Evolutionary conservation across 2,888 invertebrate genomes (phyloP), one percentile per base, ranked within the genome.

Genomic region (Pristionchus exspectatus): DNA sequence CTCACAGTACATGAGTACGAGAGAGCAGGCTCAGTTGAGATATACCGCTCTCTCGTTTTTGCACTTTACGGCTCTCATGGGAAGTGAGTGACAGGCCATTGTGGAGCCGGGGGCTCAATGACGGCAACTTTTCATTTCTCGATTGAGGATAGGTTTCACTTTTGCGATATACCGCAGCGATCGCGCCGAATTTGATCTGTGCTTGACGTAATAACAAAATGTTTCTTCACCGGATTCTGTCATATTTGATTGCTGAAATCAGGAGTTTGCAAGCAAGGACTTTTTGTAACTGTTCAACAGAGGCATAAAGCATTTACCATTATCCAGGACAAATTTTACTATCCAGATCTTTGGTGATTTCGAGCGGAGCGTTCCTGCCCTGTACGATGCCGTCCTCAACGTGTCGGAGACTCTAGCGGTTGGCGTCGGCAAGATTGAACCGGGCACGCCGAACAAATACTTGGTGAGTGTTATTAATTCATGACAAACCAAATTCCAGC

Each of bases 301-400:
- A n/a, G n/a, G n/a, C n/a, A n/a, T n/a, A n/a, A n/a, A n/a, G n/a
- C n/a, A n/a, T n/a, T n/a, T n/a, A n/a, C n/a, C n/a, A n/a, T n/a
- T n/a, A n/a, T n/a, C n/a, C n/a, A n/a, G n/a, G n/a, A n/a, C n/a
- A 12, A 9, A n/a, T 24, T 66, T 1, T 24, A 30, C 2, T 27
- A 44, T 89, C 9, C 89, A 89, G 89, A 89, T 89, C 16, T 89
- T 89, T 66, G 89, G 89, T 21, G 89, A 89, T 30, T 89, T 89
- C 66, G 89, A 89, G 44, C 81, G 89, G 18, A 44, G 38, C n/a
- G 89, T 89, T 18, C 89, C 89, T 21, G 63, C 59, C 2, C 18
- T 89, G n/a, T 83, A 89, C 83, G 81, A 89, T 14, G 83, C 83
- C 21, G 72, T 89, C 5, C 83, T 89, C 18, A 83, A 83, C n/a